Evolutionary conservation across 1,140 invertebrate species (phyloP).

Genomic region (Melitaea cinxia): DNA sequence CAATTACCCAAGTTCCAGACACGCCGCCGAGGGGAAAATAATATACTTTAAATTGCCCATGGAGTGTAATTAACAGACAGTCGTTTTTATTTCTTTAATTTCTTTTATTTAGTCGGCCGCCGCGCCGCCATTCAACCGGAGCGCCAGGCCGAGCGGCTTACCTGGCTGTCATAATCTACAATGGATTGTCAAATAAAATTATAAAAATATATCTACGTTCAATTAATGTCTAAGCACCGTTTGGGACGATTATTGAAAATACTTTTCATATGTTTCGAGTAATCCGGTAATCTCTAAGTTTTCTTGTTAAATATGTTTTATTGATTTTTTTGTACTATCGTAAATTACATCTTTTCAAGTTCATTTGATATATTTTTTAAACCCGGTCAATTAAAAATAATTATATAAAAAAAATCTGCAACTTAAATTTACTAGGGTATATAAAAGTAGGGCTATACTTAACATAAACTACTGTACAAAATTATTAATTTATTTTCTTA

Average conservation of each 20-base stretch:
- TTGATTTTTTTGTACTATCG: no score
- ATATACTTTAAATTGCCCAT: conserved; percentile 33
- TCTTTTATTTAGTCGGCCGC: conserved; percentile 32
- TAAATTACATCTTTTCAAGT: no score
- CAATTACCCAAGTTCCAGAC: conserved; percentile 19
- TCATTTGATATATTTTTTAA: no score
- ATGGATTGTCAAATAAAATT: conserved; percentile 32
- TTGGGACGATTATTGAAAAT: neutral
- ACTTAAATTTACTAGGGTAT: no score
- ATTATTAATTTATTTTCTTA: no score
- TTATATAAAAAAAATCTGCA: no score
- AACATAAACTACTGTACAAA: no score
- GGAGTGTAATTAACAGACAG: conserved; percentile 40
- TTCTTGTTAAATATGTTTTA: no score
- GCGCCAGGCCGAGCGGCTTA: conserved; percentile 33
- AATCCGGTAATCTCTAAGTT: no score
- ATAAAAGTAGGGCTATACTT: no score
- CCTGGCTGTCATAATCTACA: conserved; percentile 33
- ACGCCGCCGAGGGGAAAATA: conserved; percentile 26
- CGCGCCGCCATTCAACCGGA: conserved; percentile 36
- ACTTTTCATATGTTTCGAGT: neutral
- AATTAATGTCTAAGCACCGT: neutral
- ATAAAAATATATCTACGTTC: conserved; percentile 11
- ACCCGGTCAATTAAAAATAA: no score
- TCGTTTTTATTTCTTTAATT: conserved; percentile 30